Conservation (phyloP, 2,797 vertebrate species). For the Bryconaethiops microstoma region DNA sequence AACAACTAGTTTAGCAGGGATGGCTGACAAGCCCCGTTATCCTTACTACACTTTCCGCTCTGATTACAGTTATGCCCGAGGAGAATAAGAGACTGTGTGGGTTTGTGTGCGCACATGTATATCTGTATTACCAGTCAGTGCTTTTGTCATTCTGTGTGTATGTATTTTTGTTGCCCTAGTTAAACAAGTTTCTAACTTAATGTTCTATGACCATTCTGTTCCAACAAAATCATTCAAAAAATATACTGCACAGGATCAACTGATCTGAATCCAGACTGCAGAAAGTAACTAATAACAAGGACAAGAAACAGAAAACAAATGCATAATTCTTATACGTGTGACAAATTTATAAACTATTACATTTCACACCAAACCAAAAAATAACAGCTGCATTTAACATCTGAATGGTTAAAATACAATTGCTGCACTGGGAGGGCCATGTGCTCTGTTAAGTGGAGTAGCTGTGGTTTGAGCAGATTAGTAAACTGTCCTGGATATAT, state of each 20-base stretch:
- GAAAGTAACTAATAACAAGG: neutral
- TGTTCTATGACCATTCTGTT: neutral
- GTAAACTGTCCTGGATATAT: slow-evolving; percentile 28
- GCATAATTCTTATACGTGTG: neutral
- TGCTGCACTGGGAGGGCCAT: neutral
- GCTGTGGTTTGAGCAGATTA: slow-evolving; percentile 8
- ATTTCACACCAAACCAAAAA: neutral
- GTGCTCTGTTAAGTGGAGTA: neutral
- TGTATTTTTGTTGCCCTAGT: neutral
- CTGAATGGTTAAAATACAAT: neutral
- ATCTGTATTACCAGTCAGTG: neutral
- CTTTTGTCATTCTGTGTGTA: neutral
- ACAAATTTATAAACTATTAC: neutral
- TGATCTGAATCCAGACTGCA: neutral
- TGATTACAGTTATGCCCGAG: slow-evolving; percentile 48
- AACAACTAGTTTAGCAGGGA: neutral
- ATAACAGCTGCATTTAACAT: neutral
- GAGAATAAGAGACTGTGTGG: slow-evolving; percentile 35
- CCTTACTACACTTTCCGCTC: slow-evolving; percentile 24
- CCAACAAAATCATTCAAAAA: slow-evolving; percentile 1
- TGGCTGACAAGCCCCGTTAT: neutral
- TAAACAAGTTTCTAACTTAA: slow-evolving; percentile 14
- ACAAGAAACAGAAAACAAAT: no score
- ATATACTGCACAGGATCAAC: neutral
- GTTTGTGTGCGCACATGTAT: neutral